Base-by-base conservation (phyloP, 2,888 invertebrate species). In the Eupithecia tripunctaria region DNA sequence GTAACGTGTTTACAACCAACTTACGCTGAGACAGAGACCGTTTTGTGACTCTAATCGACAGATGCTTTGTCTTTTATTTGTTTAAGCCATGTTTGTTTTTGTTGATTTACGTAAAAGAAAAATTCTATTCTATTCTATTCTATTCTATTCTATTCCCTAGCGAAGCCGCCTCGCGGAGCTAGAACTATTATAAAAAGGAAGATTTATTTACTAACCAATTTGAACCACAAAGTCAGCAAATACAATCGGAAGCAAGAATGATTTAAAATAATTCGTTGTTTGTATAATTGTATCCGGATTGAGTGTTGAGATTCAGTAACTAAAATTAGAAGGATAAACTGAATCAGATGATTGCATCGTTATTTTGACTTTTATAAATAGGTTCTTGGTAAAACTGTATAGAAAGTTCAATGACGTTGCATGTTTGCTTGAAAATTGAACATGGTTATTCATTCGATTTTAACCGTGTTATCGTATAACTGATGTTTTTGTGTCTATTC, bases 301-400 rank as follows among this genome's bases (percentile, higher is more conserved):
- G n/a, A 64, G 64, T 64, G 64, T 21, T 38, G 38, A 21, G 36
- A 64, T 71, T 71, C 70, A 70, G 68, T 66, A 68, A 67, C 75
- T 74, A 73, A 72, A 75, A 73, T 71, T 78, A 72, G 65, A 74
- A 60, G 59, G 29, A 63, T 56, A 62, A 68, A 56, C 65, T 62
- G 32, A 59, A 64, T 67, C 63, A 65, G 67, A 27, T 67, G 70
- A 74, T 72, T 69, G 70, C 68, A 71, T 74, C 73, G 75, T 78
- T 73, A 71, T 75, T 78, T 70, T 65, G 70, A 68, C 41, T 66
- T 66, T 71, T 72, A 73, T 68, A 75, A 73, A 76, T 76, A 71
- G 63, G 21, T 21, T 12, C 68, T 67, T 64, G 43, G 66, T 66
- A 65, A 73, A 72, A 63, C 64, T 43, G 59, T 38, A 32, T 68